Percentiles rank a stretch among this genome's conserved stretches.
These are phyloP conservation scores for Diuraphis noxia DNA, from an alignment of 1,140 invertebrate genomes.

Conservation along the genomic window DNA sequence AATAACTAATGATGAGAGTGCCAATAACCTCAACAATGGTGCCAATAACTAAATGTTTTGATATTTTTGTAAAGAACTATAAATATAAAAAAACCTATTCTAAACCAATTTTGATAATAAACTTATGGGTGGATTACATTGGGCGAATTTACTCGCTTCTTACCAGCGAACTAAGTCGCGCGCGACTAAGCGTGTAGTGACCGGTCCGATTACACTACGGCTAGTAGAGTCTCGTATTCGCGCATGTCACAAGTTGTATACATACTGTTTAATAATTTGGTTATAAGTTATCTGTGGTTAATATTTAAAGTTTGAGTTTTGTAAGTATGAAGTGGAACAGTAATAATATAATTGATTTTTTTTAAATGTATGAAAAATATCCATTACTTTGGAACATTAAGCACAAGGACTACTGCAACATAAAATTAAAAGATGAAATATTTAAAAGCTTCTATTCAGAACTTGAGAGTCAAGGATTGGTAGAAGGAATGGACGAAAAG, in stretches of 20 bases:
- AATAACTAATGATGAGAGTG: too few species aligned
- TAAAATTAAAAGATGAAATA: slow-evolving; percentile 27
- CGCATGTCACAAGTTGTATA: neutral
- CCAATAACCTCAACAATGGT: too few species aligned
- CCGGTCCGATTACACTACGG: too few species aligned
- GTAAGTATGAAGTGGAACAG: neutral
- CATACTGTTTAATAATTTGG: neutral
- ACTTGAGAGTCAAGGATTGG: slow-evolving; percentile 5
- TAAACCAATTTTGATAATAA: too few species aligned
- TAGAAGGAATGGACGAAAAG: slow-evolving; percentile 21
- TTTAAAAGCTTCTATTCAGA: slow-evolving; percentile 31
- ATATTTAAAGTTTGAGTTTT: neutral
- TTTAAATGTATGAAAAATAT: slow-evolving; percentile 21
- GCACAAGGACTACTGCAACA: slow-evolving; percentile 18
- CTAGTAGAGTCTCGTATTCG: too few species aligned
- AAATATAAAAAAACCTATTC: too few species aligned
- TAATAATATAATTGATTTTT: neutral
- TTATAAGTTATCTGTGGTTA: neutral
- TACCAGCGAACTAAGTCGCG: too few species aligned
- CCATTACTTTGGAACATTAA: slow-evolving; percentile 30
- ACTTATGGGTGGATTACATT: too few species aligned
- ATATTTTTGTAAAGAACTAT: too few species aligned
- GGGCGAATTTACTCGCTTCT: too few species aligned
- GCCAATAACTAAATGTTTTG: too few species aligned
- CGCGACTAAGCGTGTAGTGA: too few species aligned